Conservation (phyloP, 2,113 vertebrate species). For the Climacteris rufus region DNA sequence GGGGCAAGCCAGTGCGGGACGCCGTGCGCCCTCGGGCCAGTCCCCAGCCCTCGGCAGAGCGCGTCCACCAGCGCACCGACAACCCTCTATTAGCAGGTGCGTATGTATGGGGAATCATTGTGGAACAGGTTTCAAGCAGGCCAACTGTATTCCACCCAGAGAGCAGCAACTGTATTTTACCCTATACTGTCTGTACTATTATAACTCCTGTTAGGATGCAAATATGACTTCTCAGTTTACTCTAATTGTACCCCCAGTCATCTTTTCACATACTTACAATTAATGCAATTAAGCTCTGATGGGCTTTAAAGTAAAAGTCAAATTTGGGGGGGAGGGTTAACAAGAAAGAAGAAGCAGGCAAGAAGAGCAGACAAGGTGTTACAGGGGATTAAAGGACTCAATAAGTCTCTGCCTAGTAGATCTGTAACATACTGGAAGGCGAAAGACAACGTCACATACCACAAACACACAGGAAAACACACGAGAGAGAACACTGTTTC, state of each 20-base stretch:
- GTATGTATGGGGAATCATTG: neutral
- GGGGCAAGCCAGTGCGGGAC: too few relatives aligned
- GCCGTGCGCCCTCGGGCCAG: too few relatives aligned
- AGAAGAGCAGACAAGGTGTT: neutral
- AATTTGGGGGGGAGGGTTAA: neutral
- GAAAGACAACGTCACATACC: neutral
- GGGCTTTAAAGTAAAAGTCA: neutral
- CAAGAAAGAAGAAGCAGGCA: neutral
- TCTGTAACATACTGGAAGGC: neutral
- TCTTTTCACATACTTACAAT: neutral
- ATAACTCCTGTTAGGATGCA: neutral
- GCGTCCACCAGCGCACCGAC: too few relatives aligned
- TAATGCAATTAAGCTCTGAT: neutral
- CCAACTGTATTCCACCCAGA: neutral
- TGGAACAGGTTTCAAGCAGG: neutral
- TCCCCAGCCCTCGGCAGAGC: too few relatives aligned
- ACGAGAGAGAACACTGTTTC: neutral
- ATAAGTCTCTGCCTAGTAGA: neutral
- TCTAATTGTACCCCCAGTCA: too few relatives aligned
- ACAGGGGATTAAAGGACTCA: neutral
- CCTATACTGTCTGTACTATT: neutral
- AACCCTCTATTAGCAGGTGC: too few relatives aligned
- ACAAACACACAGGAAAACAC: neutral
- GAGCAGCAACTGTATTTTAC: neutral
- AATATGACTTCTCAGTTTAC: too few relatives aligned